Conservation (phyloP, 2,888 invertebrate genomes). For the Hemithea aestivaria region DNA sequence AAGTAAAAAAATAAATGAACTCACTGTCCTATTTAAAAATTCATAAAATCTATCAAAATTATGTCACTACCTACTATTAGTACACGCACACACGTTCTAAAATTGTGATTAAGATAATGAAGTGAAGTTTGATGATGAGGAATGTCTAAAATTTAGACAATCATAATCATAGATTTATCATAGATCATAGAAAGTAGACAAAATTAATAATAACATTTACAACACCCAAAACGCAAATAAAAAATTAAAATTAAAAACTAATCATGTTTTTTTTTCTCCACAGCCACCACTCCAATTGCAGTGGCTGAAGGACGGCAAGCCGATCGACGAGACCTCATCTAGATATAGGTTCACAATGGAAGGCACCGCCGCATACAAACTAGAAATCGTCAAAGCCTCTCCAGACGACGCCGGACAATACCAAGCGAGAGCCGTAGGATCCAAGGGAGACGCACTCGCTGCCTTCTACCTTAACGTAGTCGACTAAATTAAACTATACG, state of each 20-base stretch:
- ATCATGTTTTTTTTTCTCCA: slow-evolving; percentile 11
- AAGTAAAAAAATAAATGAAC: too few species aligned
- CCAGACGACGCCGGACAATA: slow-evolving; percentile 93
- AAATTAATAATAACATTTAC: too few species aligned
- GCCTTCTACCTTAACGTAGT: slow-evolving; percentile 93
- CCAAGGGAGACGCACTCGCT: slow-evolving; percentile 89
- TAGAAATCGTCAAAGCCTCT: slow-evolving; percentile 87
- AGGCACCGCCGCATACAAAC: slow-evolving; percentile 86
- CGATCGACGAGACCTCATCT: slow-evolving; percentile 87
- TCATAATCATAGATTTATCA: too few species aligned
- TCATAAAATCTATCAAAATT: too few species aligned
- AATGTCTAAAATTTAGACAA: too few species aligned
- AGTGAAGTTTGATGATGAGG: too few species aligned
- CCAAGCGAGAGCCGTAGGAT: slow-evolving; percentile 90
- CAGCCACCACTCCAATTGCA: slow-evolving; percentile 82
- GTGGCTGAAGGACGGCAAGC: slow-evolving; percentile 96
- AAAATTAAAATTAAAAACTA: slow-evolving; percentile 1
- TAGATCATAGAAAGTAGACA: too few species aligned
- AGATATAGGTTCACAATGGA: slow-evolving; percentile 91
- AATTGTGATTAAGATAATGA: too few species aligned
- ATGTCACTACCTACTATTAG: too few species aligned
- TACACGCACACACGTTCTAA: too few species aligned
- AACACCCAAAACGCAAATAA: too few species aligned
- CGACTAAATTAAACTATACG: slow-evolving; percentile 50
- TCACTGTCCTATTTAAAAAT: too few species aligned